A percentile compares a stretch with the other conserved stretches of the same genome.
Conservation (phyloP, 2,797 vertebrate species). For the Anas bernieri region DNA sequence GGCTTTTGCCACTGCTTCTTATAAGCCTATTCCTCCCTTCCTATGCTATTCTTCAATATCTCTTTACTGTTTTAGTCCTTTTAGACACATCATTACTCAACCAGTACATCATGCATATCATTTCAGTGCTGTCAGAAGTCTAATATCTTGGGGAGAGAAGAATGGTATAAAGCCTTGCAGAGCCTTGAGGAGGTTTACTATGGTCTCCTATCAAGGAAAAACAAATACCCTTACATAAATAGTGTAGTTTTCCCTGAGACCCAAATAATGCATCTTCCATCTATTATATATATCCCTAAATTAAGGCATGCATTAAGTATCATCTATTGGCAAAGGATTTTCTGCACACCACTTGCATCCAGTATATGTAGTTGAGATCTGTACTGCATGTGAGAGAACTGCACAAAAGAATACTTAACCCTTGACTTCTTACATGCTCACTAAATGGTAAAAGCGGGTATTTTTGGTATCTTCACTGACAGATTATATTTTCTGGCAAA, state of each 20-base stretch:
- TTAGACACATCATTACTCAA: neutral
- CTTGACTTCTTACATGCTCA: neutral
- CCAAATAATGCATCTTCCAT: neutral
- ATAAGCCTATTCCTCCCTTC: neutral
- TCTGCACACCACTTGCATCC: neutral
- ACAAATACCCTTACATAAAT: neutral
- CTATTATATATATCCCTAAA: neutral
- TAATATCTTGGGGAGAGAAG: neutral
- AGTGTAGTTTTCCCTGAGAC: neutral
- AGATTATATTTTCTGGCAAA: constrained; percentile 23
- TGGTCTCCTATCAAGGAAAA: neutral
- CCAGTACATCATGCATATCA: neutral
- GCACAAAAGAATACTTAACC: neutral
- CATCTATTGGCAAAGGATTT: neutral
- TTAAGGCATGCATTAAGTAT: neutral
- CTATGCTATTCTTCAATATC: neutral
- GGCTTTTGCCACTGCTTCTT: neutral
- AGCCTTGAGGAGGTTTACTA: neutral
- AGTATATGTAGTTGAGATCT: neutral
- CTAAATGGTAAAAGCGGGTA: neutral
- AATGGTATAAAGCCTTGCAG: neutral
- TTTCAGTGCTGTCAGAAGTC: neutral
- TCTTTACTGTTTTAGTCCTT: neutral
- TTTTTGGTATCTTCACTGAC: neutral
- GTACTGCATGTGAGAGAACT: neutral